A percentile compares a stretch with the other conserved stretches of the same genome.
These are phyloP conservation scores for Meloidogyne floridensis DNA, from an alignment of 1,140 invertebrate genomes.

Conservation along the genomic window DNA sequence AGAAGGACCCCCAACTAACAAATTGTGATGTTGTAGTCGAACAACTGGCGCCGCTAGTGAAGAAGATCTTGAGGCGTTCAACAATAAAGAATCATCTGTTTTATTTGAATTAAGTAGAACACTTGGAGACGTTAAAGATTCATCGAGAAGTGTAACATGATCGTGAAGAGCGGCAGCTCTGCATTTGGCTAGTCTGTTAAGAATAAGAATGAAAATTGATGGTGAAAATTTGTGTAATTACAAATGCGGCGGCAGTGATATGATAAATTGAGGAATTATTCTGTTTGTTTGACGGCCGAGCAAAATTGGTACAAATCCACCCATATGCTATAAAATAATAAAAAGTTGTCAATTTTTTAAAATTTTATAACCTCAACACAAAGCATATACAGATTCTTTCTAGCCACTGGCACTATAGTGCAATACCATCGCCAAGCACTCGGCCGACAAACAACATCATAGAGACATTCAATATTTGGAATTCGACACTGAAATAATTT, in stretches of 20 bases:
- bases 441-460: conserved; percentile 88
- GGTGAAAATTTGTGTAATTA: not conserved
- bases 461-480: conserved; percentile 81
- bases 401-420: conserved; percentile 77
- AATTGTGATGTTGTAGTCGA: conserved; percentile 14
- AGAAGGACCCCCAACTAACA: conserved; percentile 41
- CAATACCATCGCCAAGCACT: conserved; percentile 88
- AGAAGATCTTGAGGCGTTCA: no score
- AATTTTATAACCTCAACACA: conserved; percentile 74
- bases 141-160: not conserved
- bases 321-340: conserved; percentile 74
- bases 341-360: no score
- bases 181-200: conserved; percentile 43
- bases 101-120: no score
- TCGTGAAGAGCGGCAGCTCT: conserved; percentile 68
- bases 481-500: conserved; percentile 79
- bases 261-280: conserved; percentile 94
- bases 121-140: not conserved
- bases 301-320: conserved; percentile 89
- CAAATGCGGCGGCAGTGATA: conserved; percentile 84
- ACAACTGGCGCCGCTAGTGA: not conserved
- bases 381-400: conserved; percentile 76
- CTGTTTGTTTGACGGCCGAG: conserved; percentile 94
- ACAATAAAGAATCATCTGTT: no score
- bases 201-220: not conserved